phyloP scores from a whole-genome alignment of 2,113 vertebrate species.

The Neotoma lepida region DNA sequence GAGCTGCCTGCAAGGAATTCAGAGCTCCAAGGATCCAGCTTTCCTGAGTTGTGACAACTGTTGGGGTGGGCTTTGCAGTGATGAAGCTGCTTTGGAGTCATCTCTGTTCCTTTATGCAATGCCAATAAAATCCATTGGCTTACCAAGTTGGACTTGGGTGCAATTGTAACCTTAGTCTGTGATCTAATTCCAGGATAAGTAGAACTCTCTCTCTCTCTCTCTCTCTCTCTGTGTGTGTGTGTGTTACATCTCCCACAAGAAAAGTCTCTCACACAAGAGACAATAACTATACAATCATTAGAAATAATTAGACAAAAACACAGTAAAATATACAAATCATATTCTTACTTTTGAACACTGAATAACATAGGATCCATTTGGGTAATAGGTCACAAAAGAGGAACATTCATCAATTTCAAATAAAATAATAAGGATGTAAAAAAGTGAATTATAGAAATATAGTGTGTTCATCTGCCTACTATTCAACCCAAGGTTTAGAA shows the following conservation, averaged over 20 bases:
- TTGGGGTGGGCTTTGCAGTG: not conserved
- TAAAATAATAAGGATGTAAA: not conserved
- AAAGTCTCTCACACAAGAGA: not conserved
- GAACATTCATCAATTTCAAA: not conserved
- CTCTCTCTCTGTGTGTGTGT: not conserved
- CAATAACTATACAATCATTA: not conserved
- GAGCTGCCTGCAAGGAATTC: not conserved
- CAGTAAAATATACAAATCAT: not conserved
- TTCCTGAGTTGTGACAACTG: not conserved
- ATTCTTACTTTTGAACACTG: not conserved
- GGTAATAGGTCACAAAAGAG: not conserved
- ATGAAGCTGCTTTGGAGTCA: not conserved
- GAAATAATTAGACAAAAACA: not conserved
- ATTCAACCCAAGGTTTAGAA: not conserved
- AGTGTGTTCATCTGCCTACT: not conserved
- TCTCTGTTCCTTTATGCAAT: not conserved
- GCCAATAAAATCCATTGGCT: not conserved
- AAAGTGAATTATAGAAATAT: not conserved
- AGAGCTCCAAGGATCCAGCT: not conserved
- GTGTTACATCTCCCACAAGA: not conserved
- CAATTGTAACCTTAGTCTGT: not conserved
- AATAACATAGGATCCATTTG: not conserved
- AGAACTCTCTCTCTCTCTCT: not conserved
- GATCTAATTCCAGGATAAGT: not conserved
- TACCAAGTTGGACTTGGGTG: not conserved